phyloP scores from a whole-genome alignment of 92 coral and sea anemone genomes.

The Umimayanthus chanpuru region DNA sequence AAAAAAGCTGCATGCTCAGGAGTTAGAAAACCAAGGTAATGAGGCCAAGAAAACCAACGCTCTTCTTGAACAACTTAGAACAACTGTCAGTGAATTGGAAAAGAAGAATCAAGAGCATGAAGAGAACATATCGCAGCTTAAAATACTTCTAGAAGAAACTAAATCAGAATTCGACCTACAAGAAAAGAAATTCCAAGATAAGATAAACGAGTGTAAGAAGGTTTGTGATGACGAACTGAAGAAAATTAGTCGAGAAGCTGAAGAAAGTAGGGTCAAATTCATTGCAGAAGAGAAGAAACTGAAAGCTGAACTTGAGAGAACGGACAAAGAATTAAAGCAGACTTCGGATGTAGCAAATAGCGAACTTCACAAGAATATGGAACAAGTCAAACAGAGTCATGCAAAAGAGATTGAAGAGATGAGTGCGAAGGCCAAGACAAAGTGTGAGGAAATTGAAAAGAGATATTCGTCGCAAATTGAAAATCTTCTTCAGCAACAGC shows the following conservation, averaged over 20 bases:
- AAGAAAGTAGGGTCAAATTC: conserved; percentile 56
- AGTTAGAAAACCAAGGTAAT: conserved; percentile 33
- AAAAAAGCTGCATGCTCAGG: conserved; percentile 45
- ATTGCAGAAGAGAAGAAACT: conserved; percentile 63
- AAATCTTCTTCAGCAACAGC: conserved; percentile 77
- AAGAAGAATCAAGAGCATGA: conserved; percentile 50
- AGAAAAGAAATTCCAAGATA: conserved; percentile 58
- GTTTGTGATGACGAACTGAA: conserved; percentile 50
- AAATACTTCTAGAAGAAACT: conserved; percentile 40
- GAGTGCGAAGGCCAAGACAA: conserved; percentile 69
- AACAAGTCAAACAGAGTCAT: conserved; percentile 64
- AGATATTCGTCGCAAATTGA: conserved; percentile 77
- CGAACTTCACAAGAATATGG: conserved; percentile 69
- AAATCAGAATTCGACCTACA: conserved; percentile 33
- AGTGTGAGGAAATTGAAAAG: conserved; percentile 79
- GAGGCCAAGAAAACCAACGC: conserved; percentile 62
- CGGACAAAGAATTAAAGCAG: conserved; percentile 68
- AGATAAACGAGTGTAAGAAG: conserved; percentile 59
- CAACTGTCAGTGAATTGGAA: conserved; percentile 39
- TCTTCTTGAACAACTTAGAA: conserved; percentile 35
- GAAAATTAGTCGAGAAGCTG: conserved; percentile 51
- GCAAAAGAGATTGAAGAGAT: conserved; percentile 64
- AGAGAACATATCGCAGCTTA: conserved; percentile 42
- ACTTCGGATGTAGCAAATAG: conserved; percentile 64
- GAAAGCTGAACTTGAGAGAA: conserved; percentile 66